Base-by-base conservation (phyloP, 2,888 invertebrate species). In the Thumatha senex region DNA sequence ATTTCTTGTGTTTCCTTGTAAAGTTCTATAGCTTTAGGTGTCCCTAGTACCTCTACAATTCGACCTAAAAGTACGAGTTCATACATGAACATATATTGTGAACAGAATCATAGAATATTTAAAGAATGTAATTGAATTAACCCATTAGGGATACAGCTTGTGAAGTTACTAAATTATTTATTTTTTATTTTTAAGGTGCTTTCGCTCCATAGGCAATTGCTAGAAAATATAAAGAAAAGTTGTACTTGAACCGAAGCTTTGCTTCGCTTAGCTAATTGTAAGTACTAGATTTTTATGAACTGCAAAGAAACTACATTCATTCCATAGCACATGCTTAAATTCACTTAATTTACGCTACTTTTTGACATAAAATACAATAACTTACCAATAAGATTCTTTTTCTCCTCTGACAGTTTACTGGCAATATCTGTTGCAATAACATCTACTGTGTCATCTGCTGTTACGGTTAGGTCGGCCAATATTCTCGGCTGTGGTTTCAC, bases 1-100 rank as follows among this genome's bases (percentile, higher is more conserved):
- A 97, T 93, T 68, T 94, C 93, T 78, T 95, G 95, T n/a, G 97
- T 97, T 85, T 96, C 94, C 70, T 95, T 93, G 72, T 95, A 96
- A 46, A 97, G 86, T 66, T 95, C 93, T 55, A 97, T 92, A 7
- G 96, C 94, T 74, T 95, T 94, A 59, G 94, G 93, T 61, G 94
- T 94, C 31, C 97, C 97, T 62, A 96, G 79, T 24, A 94, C 92
- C 70, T 94, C 91, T 14, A 97, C 94, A 62, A 96, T 94, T 67
- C 94, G 93, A 60, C 92, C 96, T 96, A 81, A 35, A 89, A 93
- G 15, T n/a, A 36, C n/a, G n/a, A n/a, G n/a, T n/a, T n/a, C n/a
- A n/a, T n/a, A 7, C 0, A 29, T 43, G 2, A 35, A 34, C 9
- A 18, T 12, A 24, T n/a, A n/a, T n/a, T n/a, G n/a, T n/a, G 18